phyloP scores from a whole-genome alignment of 1,140 invertebrate genomes.

The Drosophila ficusphila region DNA sequence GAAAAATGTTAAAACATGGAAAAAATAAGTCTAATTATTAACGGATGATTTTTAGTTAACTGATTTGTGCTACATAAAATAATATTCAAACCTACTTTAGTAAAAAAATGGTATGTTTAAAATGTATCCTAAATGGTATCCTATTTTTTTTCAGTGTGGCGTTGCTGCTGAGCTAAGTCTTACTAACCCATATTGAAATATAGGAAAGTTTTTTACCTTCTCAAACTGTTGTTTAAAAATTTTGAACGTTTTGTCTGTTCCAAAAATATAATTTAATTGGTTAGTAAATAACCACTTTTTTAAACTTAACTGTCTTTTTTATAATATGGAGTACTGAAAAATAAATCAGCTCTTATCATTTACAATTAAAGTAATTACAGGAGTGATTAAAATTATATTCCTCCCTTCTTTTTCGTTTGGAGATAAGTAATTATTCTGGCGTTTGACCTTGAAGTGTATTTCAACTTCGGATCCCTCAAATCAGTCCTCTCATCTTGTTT shows the following conservation, averaged over 20 bases:
- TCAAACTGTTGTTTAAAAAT: background rate
- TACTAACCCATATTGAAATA: conserved; percentile 3
- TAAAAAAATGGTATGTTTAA: no score
- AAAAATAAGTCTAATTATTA: no score
- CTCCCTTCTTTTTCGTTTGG: background rate
- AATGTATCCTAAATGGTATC: no score
- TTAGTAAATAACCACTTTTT: no score
- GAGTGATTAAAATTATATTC: background rate
- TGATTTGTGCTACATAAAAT: no score
- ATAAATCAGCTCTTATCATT: background rate
- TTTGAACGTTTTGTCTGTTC: background rate
- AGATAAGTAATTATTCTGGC: background rate
- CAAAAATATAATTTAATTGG: background rate
- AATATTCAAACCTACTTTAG: no score
- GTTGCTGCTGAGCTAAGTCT: background rate
- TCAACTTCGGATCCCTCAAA: background rate
- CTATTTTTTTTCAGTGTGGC: background rate
- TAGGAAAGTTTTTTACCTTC: background rate
- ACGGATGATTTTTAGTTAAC: no score
- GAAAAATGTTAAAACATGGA: no score
- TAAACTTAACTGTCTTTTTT: no score
- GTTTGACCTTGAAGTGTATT: conserved; percentile 35
- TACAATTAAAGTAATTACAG: background rate
- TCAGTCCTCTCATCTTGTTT: conserved; percentile 10
- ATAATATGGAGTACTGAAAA: no score